Conservation (phyloP, 2,797 vertebrate species). For the Myioborus melanocephalus region DNA sequence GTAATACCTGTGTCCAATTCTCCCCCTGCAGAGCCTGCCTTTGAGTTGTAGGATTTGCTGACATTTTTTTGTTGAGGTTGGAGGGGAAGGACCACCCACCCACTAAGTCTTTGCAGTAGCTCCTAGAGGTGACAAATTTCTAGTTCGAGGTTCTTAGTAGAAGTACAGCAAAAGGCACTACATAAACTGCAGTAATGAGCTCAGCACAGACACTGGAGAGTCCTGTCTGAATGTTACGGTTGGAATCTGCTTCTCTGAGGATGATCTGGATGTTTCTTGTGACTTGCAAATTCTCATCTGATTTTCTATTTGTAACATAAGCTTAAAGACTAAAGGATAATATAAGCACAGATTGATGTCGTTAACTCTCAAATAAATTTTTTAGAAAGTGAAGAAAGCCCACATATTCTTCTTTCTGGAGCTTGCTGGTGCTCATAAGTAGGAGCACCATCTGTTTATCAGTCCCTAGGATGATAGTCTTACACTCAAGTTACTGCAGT, state of each 20-base stretch:
- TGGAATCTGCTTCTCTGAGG: slow-evolving; percentile 29
- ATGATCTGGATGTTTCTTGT: slow-evolving; percentile 44
- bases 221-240: background rate
- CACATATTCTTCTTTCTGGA: slow-evolving; percentile 9
- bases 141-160: background rate
- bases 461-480: background rate
- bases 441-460: slow-evolving; percentile 41
- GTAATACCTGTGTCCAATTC: background rate
- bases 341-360: background rate
- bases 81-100: background rate
- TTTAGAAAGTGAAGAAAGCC: background rate
- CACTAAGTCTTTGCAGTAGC: background rate
- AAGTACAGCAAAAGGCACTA: background rate
- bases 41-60: background rate
- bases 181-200: background rate
- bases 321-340: slow-evolving; percentile 19
- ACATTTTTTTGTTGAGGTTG: background rate
- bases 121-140: background rate
- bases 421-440: background rate
- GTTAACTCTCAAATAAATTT: background rate
- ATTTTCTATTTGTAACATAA: slow-evolving; percentile 45
- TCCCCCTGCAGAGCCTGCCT: background rate
- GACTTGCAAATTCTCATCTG: slow-evolving; percentile 25
- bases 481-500: background rate
- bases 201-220: background rate